Conservation (phyloP, 1,140 invertebrate genomes). For the Monochamus saltuarius region DNA sequence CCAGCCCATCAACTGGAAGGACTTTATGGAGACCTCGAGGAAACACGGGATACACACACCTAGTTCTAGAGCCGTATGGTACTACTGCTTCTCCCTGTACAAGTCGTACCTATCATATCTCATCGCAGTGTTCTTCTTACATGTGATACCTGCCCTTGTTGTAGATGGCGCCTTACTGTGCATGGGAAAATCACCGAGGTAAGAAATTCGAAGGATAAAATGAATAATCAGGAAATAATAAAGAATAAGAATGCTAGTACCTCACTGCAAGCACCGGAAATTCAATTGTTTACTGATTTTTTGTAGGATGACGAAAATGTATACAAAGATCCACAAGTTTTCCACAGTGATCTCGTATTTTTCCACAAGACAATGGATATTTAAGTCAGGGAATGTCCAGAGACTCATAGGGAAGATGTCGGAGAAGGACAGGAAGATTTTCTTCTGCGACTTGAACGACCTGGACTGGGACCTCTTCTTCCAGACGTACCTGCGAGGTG, state of each 20-base stretch:
- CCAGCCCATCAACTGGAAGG: constrained; percentile 58
- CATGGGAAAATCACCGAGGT: constrained; percentile 64
- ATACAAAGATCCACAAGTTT: constrained; percentile 75
- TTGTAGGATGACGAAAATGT: constrained; percentile 69
- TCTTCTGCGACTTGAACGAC: constrained; percentile 67
- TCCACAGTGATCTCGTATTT: constrained; percentile 72
- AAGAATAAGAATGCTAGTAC: constrained; percentile 55
- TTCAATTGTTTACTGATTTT: not conserved
- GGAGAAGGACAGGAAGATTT: constrained; percentile 61
- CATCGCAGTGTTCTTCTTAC: constrained; percentile 56
- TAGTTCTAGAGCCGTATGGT: constrained; percentile 43
- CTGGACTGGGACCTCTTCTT: constrained; percentile 72
- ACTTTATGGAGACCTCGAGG: constrained; percentile 32
- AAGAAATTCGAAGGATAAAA: constrained; percentile 13
- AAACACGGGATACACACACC: constrained; percentile 32
- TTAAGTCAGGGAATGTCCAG: constrained; percentile 65
- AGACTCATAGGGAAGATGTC: constrained; percentile 60
- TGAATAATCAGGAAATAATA: not conserved
- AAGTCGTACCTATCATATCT: constrained; percentile 50
- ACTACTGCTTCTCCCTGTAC: constrained; percentile 56
- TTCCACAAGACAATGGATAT: constrained; percentile 68
- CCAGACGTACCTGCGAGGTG: constrained; percentile 63
- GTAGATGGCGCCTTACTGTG: constrained; percentile 57
- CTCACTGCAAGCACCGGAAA: not conserved
- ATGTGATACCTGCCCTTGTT: constrained; percentile 63